A percentile compares a stretch with the other conserved stretches of the same genome.
Evolutionary conservation across 37 sponge, comb jelly and placozoan species (phyloP).

Genomic region (Tethya wilhelma): DNA sequence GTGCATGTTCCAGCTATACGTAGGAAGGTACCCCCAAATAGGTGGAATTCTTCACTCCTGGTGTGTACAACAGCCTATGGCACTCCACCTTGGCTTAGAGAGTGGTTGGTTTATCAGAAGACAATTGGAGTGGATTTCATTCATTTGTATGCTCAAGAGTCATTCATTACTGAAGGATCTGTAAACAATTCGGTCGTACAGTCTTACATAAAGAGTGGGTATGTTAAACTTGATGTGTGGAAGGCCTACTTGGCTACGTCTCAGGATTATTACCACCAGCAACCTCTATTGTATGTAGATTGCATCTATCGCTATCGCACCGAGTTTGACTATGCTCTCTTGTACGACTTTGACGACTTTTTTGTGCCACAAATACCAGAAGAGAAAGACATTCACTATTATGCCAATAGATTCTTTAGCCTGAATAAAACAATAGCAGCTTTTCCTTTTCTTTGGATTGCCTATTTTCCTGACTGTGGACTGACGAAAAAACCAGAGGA

Average conservation of each 20-base stretch:
- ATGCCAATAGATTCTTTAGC: neutral
- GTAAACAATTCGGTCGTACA: neutral
- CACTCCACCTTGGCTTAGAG: neutral
- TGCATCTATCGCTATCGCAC: neutral
- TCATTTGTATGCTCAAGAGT: neutral
- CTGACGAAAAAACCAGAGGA: no score
- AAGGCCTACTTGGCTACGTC: neutral
- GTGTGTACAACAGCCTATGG: neutral
- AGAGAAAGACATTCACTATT: conserved; percentile 11
- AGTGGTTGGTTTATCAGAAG: conserved; percentile 3
- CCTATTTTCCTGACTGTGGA: no score
- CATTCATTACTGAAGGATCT: neutral
- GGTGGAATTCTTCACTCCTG: neutral
- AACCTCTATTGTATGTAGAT: neutral
- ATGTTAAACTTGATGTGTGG: neutral
- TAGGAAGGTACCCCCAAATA: no score
- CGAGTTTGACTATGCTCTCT: neutral
- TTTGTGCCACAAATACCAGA: neutral
- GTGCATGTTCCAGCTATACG: no score
- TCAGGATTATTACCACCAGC: neutral
- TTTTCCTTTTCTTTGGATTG: no score
- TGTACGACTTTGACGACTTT: conserved; percentile 5
- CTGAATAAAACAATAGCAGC: no score
- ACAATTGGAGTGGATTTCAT: neutral
- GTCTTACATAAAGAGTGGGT: neutral